These are phyloP conservation scores for Eristalis arbustorum DNA, from an alignment of 2,888 invertebrate species.

Conservation along the genomic window DNA sequence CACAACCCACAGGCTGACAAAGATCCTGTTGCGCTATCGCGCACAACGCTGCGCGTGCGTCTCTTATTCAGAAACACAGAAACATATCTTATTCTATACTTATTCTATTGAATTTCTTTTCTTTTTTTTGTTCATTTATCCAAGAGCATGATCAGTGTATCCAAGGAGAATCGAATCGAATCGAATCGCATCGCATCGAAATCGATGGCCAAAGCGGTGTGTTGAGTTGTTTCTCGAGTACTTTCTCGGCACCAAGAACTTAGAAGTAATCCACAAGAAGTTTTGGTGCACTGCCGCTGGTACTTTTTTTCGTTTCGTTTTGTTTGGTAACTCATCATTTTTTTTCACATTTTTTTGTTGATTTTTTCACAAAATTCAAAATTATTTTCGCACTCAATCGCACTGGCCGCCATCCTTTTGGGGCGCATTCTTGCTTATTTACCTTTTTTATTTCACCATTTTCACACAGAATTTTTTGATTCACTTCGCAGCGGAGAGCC, in stretches of 20 bases:
- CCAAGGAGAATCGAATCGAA: conserved; percentile 24
- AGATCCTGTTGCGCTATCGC: not conserved
- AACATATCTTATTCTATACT: conserved; percentile 20
- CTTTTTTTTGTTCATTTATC: conserved; percentile 20
- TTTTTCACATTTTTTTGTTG: not conserved
- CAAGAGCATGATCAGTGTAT: conserved; percentile 46
- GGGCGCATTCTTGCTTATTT: conserved; percentile 5
- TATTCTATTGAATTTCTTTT: conserved; percentile 26
- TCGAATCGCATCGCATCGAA: not conserved
- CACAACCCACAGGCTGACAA: not conserved
- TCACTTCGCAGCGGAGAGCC: not conserved
- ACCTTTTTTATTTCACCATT: conserved; percentile 51
- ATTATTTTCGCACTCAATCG: conserved; percentile 11
- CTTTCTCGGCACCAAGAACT: conserved; percentile 41
- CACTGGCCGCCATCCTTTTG: not conserved
- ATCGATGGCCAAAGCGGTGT: conserved; percentile 18
- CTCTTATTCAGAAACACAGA: not conserved
- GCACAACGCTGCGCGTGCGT: not conserved
- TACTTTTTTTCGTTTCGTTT: not conserved
- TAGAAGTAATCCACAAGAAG: conserved; percentile 57
- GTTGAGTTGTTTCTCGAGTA: conserved; percentile 33
- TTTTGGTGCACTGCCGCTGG: conserved; percentile 58
- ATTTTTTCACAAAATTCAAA: not conserved
- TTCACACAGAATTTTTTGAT: conserved; percentile 10
- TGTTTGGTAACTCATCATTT: not conserved